Percentiles rank a stretch among this genome's conserved stretches.
These are phyloP conservation scores for Coenobita brevimanus DNA, from an alignment of 1,140 invertebrate genomes.

Conservation along the genomic window DNA sequence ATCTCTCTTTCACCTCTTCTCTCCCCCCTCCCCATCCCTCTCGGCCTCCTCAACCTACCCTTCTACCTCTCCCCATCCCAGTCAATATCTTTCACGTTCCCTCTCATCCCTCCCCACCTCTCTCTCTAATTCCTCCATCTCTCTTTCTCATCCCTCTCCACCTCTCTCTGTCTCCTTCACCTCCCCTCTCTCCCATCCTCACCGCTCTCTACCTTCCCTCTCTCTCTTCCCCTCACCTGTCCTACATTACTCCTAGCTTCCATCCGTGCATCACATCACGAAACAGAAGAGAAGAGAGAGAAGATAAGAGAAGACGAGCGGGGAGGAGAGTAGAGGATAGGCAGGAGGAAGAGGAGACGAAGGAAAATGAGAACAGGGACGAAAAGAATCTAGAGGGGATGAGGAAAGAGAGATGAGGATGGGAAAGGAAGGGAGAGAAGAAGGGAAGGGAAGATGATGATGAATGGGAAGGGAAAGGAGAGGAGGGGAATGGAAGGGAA, in stretches of 20 bases:
- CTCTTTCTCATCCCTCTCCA: no score
- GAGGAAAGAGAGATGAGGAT: neutral
- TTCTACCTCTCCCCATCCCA: no score
- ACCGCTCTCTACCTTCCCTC: neutral
- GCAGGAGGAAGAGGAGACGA: neutral
- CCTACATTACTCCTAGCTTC: neutral
- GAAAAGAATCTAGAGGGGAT: neutral
- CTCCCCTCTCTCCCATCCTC: neutral
- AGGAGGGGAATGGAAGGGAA: neutral
- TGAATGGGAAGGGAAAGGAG: neutral
- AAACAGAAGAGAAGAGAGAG: neutral
- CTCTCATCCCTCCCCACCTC: neutral
- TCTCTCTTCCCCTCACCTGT: neutral
- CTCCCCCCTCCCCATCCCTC: neutral
- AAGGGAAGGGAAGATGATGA: neutral
- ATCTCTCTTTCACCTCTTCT: no score
- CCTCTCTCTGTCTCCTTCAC: conserved; percentile 5
- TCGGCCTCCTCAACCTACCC: neutral
- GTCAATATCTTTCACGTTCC: neutral
- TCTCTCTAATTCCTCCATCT: neutral
- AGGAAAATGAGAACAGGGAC: neutral
- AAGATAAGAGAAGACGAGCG: neutral
- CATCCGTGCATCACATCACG: neutral
- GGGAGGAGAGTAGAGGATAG: neutral
- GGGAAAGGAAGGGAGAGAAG: neutral